Base-by-base conservation (phyloP, 2,888 invertebrate species). In the Monopis laevigella region DNA sequence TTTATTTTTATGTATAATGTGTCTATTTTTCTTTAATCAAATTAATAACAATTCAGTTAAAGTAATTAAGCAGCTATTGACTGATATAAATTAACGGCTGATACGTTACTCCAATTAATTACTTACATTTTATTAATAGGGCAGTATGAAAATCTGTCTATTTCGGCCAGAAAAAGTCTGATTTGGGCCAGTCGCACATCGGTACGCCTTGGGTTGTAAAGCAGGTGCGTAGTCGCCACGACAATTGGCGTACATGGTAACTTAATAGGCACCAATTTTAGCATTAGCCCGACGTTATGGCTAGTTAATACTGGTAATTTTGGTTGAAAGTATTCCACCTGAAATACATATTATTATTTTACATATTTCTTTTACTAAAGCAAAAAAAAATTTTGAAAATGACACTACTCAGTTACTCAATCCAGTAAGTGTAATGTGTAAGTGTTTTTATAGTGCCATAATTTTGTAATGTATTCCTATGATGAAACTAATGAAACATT, bases 141-240 rank as follows among this genome's bases (percentile, higher is more conserved):
- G 44, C 66, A 64, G 53, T 83, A 88, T 0, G 93, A 86, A 49
- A 93, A 84, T 51, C 89, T 82, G 50, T 95, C 92, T 3, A 99
- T 75, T 67, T 96, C 93, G 0, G 93, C 88, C 8, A 99, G 71
- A 6, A 99, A 74, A 24, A 93, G 62, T 55, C 92, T 89, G 27
- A 90, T 78, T 71, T 99, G 98, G 0, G 93, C 96, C 19, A 98
- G 75, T 50, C 96, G 87, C 1, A 98, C 87, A 63, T 98, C 98
- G 13, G 91, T 88, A 27, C 98, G 82, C 50, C 78, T 87, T 0
- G 94, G 96, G 80, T 98, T 98, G 66, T 91, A 99, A 7, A 98
- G 75, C 34, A 99, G 80, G 69, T 99, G 99, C 0, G 98, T 98
- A 8, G 95, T 98, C 2, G 94, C 93, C 1, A 98, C 86, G 39